Evolutionary conservation across 1,140 invertebrate genomes (phyloP), one percentile per base, ranked within the genome.

Genomic region (Ceratina calcarata): DNA sequence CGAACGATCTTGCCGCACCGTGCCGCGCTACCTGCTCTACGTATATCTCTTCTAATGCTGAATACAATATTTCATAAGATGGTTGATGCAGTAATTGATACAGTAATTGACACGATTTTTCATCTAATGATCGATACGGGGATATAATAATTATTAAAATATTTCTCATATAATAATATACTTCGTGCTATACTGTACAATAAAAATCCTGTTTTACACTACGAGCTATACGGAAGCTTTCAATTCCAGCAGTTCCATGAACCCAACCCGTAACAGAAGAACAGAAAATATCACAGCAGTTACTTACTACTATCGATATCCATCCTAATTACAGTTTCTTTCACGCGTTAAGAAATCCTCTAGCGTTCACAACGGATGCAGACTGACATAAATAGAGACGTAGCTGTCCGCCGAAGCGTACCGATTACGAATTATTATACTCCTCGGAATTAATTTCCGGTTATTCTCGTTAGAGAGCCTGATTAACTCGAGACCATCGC

Each of bases 11-110:
- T 70, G 45, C 83, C 83, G 81, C 73, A 32, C 81, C 83, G 80
- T 85, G 73, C 70, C 27, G 37, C 70, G 82, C 87, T 89, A 88
- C 86, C 85, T 87, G 80, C 86, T 87, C 84, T 87, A 85, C 86
- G 86, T 82, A 80, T 55, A 66, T 16, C 16, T 57, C 55, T 16
- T n/a, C 55, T 57, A 18, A 45, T 10, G 37, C 10, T 6, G 37
- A 45, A 10, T 10, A 45, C 37, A 45, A 45, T 10, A 6, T 45
- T 45, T 45, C 37, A 10, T 10, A 0, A 3, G 10, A 45, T 45
- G 10, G 10, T 45, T 10, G 37, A 45, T 10, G 37, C 37, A 10
- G 8, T 45, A 45, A 45, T 45, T 45, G 10, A 45, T 45, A 1
- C 10, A 45, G 37, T 45, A 45, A 45, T 45, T 32, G 27, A 32